Conservation (phyloP, 2,113 vertebrate species). For the Tragulus kanchil region DNA sequence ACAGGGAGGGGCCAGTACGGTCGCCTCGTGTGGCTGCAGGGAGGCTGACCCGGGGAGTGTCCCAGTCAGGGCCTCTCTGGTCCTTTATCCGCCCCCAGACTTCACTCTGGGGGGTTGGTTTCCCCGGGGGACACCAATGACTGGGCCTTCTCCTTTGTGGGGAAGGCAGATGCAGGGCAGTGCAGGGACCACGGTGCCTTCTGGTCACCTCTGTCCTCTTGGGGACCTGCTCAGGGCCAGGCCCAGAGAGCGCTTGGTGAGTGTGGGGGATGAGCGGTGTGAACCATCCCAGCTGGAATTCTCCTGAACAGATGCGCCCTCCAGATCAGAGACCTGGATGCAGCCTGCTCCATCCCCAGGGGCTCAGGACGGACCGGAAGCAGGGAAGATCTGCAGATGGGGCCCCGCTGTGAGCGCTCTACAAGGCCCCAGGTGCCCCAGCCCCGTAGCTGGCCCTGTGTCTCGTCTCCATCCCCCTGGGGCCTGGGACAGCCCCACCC, state of each 20-base stretch:
- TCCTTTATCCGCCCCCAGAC: neutral
- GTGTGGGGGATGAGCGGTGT: neutral
- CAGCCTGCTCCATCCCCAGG: neutral
- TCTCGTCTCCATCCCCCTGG: neutral
- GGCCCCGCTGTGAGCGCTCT: neutral
- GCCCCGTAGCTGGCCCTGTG: neutral
- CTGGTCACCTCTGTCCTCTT: neutral
- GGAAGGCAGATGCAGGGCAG: neutral
- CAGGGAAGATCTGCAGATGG: neutral
- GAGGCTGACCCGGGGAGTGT: neutral
- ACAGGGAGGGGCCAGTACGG: neutral
- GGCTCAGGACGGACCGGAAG: neutral
- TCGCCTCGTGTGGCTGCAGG: neutral
- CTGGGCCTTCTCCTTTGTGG: neutral
- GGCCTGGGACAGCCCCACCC: neutral
- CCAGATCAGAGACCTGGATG: neutral
- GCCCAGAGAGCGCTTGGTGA: neutral
- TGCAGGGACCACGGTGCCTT: neutral
- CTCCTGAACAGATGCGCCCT: neutral
- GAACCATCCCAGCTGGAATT: neutral
- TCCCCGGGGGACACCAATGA: neutral
- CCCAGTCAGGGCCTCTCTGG: neutral
- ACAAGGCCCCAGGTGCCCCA: neutral
- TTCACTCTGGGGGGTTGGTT: neutral
- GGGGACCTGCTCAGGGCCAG: neutral